Evolutionary conservation across 1,140 invertebrate genomes (phyloP), one percentile per base, ranked within the genome.

Genomic region (Leucophenga varia): DNA sequence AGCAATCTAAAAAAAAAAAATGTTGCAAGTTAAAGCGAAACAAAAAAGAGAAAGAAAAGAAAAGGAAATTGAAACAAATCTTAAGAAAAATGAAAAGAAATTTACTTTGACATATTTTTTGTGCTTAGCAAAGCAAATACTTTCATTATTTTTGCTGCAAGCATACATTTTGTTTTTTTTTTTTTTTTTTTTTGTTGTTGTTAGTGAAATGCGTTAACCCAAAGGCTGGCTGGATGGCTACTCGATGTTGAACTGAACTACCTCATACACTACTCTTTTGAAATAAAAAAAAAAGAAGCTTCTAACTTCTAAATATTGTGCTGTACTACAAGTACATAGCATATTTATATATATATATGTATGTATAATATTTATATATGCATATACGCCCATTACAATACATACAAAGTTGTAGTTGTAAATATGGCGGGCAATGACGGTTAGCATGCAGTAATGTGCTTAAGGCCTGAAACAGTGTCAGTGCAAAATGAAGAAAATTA

Each of bases 81-180:
- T 28, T 28, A 41, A 56, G 52, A 52, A 59, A 67, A 68, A 60
- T 64, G 52, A 68, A 64, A 49, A 61, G 58, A 64, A 61, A 61
- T 68, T 69, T 68, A 61, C 61, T 69, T 61, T 69, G 64, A 69
- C 58, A 68, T 69, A 64, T 68, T 68, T n/a, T 68, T 69, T 64
- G 64, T 68, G 64, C 64, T 69, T 68, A 69, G 64, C 64, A 65
- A 65, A 65, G 63, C 63, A 65, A 65, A 65, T 65, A 65, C 63
- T 65, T 65, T 67, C 63, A 65, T 65, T 65, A 67, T 65, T 65
- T 65, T 65, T 67, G 59, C 63, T 61, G 61, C 48, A 67, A 63
- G 61, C 63, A 65, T 64, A 67, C 61, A 61, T 61, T 65, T 65
- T 65, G n/a, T 48, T 44, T 54, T 38, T 53, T 52, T 58, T 55